A percentile compares a stretch with the other conserved stretches of the same genome.
Evolutionary conservation across 1,140 invertebrate genomes (phyloP).

Genomic region (Trichomalopsis sarcophagae): DNA sequence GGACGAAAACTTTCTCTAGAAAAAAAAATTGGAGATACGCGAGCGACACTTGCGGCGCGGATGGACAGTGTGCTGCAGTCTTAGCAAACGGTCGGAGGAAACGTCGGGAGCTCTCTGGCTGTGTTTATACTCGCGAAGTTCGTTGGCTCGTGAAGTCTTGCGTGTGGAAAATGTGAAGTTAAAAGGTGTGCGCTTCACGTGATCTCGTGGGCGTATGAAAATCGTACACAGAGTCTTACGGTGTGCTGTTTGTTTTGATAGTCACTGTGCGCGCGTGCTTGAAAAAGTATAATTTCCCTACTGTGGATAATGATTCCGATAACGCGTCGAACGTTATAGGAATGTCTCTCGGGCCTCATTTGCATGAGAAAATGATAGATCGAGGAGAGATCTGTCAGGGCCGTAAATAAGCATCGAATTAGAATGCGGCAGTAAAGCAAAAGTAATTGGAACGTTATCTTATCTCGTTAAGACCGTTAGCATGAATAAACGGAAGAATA

Average conservation of each 20-base stretch:
- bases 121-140: neutral
- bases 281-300: no score
- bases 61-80: slow-evolving; percentile 25
- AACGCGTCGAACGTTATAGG: no score
- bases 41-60: neutral
- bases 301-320: no score
- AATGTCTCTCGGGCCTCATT: no score
- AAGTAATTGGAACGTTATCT: neutral
- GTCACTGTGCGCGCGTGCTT: no score
- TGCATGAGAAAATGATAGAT: no score
- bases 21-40: slow-evolving; percentile 26
- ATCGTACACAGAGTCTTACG: neutral
- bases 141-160: neutral
- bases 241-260: no score
- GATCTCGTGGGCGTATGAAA: neutral
- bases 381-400: neutral
- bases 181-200: neutral
- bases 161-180: neutral
- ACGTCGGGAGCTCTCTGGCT: neutral
- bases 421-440: neutral
- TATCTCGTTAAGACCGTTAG: neutral
- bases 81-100: slow-evolving; percentile 11
- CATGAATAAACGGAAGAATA: neutral
- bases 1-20: slow-evolving; percentile 30
- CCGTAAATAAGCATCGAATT: neutral